Evolutionary conservation across 2,888 invertebrate genomes (phyloP), one percentile per base, ranked within the genome.

Genomic region (Bombylius major): DNA sequence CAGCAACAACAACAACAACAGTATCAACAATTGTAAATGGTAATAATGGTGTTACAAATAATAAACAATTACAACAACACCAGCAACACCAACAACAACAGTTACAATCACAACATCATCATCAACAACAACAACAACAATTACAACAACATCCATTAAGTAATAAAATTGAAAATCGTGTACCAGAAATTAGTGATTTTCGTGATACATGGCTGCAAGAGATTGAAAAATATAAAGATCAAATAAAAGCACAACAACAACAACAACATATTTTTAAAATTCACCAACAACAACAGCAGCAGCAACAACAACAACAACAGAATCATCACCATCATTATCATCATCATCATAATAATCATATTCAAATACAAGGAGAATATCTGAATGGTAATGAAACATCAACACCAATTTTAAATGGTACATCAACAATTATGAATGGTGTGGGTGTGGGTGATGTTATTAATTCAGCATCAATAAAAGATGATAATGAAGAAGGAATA

Each of bases 131-230:
- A 72, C 63, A 69, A 71, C 60, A 72, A 72, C 54, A 55, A 61
- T 47, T 60, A 51, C 50, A 61, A 49, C 53, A 58, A 52, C 14
- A 47, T 53, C 11, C 53, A 34, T 4, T 60, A 50, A 14, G 61
- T 23, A 50, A 55, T 23, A 55, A 55, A 34, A 42, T 49, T 44
- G 46, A 49, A 6, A 50, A 47, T 49, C 56, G 56, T 34, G 58
- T 56, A 11, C 64, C 72, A 32, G 74, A 73, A 56, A 72, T 73
- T 12, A 60, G 70, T 12, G 73, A 73, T 58, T 73, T 71, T 53
- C 71, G 72, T 54, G 73, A 73, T 47, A 70, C 74, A 23, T 73
- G 73, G 73, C 62, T 72, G 45, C 69, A 71, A 56, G 73, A 73
- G 58, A 67, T 56, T 42, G 57, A 60, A 54, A 50, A 55, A 13